Percentiles rank a stretch among this genome's conserved stretches.
phyloP scores from a whole-genome alignment of 92 coral and sea anemone species.

The Virgularia gustaviana region DNA sequence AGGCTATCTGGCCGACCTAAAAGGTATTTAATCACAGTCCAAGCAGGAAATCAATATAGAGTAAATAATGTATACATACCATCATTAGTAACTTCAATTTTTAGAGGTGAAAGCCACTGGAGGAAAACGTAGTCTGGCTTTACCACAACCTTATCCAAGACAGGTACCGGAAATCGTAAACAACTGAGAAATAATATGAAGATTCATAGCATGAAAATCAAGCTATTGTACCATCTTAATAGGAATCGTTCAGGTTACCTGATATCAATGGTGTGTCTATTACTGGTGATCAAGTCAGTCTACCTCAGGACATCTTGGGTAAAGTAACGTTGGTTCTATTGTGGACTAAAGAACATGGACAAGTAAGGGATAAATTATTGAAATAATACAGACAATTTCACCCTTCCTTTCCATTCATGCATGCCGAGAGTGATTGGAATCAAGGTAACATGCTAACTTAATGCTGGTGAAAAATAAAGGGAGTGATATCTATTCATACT shows the following conservation, averaged over 20 bases:
- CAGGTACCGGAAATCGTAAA: slow-evolving; percentile 66
- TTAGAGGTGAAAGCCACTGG: slow-evolving; percentile 75
- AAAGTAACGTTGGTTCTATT: slow-evolving; percentile 69
- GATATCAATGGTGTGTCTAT: slow-evolving; percentile 61
- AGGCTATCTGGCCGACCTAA: slow-evolving; percentile 90
- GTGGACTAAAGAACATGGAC: slow-evolving; percentile 92
- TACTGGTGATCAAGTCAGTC: slow-evolving; percentile 46
- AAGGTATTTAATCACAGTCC: slow-evolving; percentile 50
- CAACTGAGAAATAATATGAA: neutral
- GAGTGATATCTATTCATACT: no score
- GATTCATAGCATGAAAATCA: neutral
- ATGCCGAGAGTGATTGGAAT: no score
- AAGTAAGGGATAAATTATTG: slow-evolving; percentile 43
- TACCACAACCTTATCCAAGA: slow-evolving; percentile 54
- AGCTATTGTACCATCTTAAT: neutral
- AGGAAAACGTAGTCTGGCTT: slow-evolving; percentile 85
- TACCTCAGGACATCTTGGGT: slow-evolving; percentile 62
- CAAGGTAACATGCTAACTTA: neutral
- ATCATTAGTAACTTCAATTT: neutral
- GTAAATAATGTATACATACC: neutral
- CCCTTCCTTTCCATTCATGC: neutral
- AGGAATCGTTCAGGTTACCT: slow-evolving; percentile 74
- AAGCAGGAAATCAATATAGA: no score
- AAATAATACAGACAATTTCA: neutral
- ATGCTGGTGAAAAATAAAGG: no score